A percentile compares a stretch with the other conserved stretches of the same genome.
Conservation (phyloP, 2,797 vertebrate species). For the Artibeus lituratus region DNA sequence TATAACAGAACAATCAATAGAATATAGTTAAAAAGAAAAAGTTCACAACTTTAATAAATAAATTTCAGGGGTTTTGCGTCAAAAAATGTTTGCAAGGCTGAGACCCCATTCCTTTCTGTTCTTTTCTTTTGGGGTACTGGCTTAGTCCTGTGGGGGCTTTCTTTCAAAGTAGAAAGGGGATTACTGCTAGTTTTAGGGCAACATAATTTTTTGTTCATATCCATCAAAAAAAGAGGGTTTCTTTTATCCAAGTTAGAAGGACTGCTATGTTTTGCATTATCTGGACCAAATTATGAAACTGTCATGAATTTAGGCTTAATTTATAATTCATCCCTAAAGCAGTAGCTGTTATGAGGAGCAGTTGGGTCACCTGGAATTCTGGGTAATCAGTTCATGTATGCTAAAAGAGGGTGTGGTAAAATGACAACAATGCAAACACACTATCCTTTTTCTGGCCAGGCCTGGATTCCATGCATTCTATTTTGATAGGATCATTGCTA, state of each 20-base stretch:
- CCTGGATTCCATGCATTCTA: neutral
- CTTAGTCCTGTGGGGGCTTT: neutral
- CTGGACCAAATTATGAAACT: neutral
- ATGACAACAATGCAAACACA: neutral
- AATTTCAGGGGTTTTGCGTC: too few species aligned
- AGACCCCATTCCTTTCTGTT: neutral
- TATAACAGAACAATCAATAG: too few species aligned
- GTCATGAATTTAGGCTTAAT: neutral
- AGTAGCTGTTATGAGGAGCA: neutral
- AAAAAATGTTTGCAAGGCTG: neutral
- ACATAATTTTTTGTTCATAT: neutral
- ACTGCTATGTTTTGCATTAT: neutral
- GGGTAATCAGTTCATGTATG: neutral
- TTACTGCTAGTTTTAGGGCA: neutral
- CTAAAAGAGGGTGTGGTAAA: neutral
- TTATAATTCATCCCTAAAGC: neutral
- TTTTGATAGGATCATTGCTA: neutral
- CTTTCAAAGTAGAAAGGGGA: neutral
- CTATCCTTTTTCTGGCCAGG: neutral
- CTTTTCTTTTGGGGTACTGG: neutral
- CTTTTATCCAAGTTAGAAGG: neutral
- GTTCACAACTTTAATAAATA: too few species aligned
- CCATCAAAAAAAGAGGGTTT: neutral
- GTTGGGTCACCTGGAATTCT: neutral
- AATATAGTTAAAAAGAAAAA: too few species aligned